Conservation (phyloP, 1,140 invertebrate genomes). For the Schlechtendalia chinensis region DNA sequence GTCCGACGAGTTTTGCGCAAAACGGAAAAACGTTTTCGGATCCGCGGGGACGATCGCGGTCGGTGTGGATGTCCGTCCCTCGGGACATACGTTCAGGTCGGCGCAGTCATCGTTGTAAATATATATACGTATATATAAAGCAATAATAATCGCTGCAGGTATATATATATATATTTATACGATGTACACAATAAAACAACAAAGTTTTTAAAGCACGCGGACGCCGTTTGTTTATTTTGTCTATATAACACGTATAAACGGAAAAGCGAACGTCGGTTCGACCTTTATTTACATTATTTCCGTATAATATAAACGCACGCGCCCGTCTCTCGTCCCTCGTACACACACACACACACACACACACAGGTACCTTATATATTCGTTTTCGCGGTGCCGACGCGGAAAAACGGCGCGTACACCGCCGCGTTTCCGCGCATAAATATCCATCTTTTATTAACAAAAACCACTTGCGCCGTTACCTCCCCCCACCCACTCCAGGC, state of each 20-base stretch:
- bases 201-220: conserved; percentile 39
- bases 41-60: neutral
- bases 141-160: neutral
- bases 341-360: neutral
- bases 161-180: neutral
- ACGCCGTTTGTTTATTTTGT: conserved; percentile 29
- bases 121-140: neutral
- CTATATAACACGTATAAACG: conserved; percentile 15
- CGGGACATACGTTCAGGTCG: neutral
- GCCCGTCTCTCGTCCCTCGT: neutral
- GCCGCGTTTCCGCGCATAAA: conserved; percentile 30
- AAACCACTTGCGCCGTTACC: conserved; percentile 28
- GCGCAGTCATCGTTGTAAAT: neutral
- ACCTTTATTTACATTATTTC: conserved; percentile 48
- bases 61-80: neutral
- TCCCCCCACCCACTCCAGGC: neutral
- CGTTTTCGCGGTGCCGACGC: neutral
- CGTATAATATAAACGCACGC: neutral
- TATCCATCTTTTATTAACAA: conserved; percentile 49
- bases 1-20: too few relatives aligned
- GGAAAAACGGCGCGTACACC: neutral
- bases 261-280: conserved; percentile 11
- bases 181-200: conserved; percentile 30
- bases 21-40: too few relatives aligned
- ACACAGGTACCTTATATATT: neutral